phyloP scores from a whole-genome alignment of 2,113 vertebrate genomes.

The Lipophrys pholis region DNA sequence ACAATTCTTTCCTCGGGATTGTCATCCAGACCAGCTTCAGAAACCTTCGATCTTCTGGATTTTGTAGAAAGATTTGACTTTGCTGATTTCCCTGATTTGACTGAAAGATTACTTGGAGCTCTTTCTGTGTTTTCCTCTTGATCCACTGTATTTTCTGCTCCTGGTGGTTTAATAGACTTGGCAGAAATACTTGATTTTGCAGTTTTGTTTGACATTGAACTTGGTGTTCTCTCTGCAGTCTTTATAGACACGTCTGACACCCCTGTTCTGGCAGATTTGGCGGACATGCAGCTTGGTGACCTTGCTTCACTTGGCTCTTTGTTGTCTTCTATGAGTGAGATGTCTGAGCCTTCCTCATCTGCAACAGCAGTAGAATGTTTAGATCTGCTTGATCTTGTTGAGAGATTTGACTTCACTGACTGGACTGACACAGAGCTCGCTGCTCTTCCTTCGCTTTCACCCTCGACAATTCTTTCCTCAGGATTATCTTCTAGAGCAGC shows the following conservation, averaged over 20 bases:
- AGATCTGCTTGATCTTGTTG: no score
- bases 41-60: constrained; percentile 52
- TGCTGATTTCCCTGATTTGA: constrained; percentile 48
- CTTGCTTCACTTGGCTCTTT: no score
- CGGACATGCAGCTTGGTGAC: no score
- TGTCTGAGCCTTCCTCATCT: no score
- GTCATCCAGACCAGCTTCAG: constrained; percentile 19
- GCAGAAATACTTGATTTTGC: constrained; percentile 39
- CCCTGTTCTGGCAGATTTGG: no score
- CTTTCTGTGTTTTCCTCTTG: constrained; percentile 4
- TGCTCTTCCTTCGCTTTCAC: no score
- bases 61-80: constrained; percentile 48
- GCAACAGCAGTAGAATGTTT: no score
- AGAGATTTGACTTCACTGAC: no score
- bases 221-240: constrained; percentile 35
- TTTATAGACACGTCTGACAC: constrained; percentile 32
- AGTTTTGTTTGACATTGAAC: constrained; percentile 52
- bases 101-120: constrained; percentile 45
- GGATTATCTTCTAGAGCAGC: no score
- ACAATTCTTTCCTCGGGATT: background rate
- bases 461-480: no score
- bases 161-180: constrained; percentile 49
- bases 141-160: constrained; percentile 11
- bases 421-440: no score
- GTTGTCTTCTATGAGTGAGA: no score